Evolutionary conservation across 2,113 vertebrate genomes (phyloP).

Genomic region (Poeciliopsis prolifica): DNA sequence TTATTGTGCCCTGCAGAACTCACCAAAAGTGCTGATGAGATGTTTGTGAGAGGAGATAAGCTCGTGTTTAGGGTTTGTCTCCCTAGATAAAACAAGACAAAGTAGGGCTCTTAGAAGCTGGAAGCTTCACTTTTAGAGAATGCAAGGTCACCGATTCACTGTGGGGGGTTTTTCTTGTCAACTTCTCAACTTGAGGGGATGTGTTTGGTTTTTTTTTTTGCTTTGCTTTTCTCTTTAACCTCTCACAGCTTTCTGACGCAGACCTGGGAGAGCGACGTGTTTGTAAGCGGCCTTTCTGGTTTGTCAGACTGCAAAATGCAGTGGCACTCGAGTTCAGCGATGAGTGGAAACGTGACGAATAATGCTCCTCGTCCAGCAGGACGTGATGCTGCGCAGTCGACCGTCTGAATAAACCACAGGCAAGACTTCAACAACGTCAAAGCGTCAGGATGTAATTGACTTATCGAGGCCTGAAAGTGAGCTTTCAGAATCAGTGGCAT

Average conservation of each 20-base stretch:
- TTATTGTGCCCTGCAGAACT: conserved; percentile 38
- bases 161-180: conserved; percentile 29
- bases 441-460: not conserved
- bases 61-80: conserved; percentile 9
- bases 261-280: not conserved
- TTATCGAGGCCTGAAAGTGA: not conserved
- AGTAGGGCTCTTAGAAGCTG: conserved; percentile 24
- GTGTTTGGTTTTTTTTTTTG: not conserved
- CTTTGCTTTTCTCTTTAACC: conserved; percentile 12
- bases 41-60: conserved; percentile 35
- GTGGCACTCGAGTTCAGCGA: conserved; percentile 10
- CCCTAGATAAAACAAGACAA: conserved; percentile 27
- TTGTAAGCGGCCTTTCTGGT: conserved; percentile 27
- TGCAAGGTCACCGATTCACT: not conserved
- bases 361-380: conserved; percentile 20
- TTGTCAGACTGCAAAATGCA: conserved; percentile 19
- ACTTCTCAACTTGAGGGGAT: conserved; percentile 3
- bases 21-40: conserved; percentile 62
- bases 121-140: conserved; percentile 4
- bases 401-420: conserved; percentile 8
- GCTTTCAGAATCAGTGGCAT: not conserved
- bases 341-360: conserved; percentile 40
- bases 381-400: conserved; percentile 14
- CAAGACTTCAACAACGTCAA: not conserved
- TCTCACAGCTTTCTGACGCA: conserved; percentile 7